These are phyloP conservation scores for Brachionus manjavacas DNA, from an alignment of 1,140 invertebrate species.

Conservation along the genomic window DNA sequence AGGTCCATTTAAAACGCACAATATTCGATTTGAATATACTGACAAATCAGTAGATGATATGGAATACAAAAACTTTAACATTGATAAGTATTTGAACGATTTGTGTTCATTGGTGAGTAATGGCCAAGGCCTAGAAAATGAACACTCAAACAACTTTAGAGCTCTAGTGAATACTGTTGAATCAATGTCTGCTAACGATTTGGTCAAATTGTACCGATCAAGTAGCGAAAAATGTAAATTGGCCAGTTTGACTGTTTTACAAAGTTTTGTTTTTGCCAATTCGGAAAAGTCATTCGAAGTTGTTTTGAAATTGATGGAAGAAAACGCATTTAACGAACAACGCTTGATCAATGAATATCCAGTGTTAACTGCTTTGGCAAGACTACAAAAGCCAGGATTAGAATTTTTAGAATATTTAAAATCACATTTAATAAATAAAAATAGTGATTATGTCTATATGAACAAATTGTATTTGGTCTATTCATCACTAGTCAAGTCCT, in stretches of 20 bases:
- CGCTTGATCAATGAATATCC: conserved; percentile 30
- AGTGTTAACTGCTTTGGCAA: conserved; percentile 34
- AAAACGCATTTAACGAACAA: conserved; percentile 16
- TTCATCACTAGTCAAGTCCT: conserved; percentile 5
- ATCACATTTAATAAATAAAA: background rate
- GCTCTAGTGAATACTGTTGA: background rate
- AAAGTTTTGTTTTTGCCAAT: conserved; percentile 30
- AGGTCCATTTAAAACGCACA: background rate
- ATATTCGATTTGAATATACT: conserved; percentile 26
- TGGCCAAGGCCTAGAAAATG: conserved; percentile 2
- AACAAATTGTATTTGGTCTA: conserved; percentile 34
- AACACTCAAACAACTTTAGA: conserved; percentile 38
- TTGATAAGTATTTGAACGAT: background rate
- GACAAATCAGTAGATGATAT: conserved; percentile 32
- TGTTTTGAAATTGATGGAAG: conserved; percentile 16
- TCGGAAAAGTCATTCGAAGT: background rate
- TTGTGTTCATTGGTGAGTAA: background rate
- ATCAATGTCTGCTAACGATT: background rate
- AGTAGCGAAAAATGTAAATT: conserved; percentile 1
- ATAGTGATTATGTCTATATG: background rate
- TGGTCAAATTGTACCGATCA: background rate
- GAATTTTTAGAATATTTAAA: conserved; percentile 2
- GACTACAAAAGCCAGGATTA: conserved; percentile 4
- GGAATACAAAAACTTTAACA: conserved; percentile 8
- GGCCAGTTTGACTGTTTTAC: conserved; percentile 3